These are phyloP conservation scores for Eretmochelys imbricata DNA, from an alignment of 2,113 vertebrate species.

Conservation along the genomic window DNA sequence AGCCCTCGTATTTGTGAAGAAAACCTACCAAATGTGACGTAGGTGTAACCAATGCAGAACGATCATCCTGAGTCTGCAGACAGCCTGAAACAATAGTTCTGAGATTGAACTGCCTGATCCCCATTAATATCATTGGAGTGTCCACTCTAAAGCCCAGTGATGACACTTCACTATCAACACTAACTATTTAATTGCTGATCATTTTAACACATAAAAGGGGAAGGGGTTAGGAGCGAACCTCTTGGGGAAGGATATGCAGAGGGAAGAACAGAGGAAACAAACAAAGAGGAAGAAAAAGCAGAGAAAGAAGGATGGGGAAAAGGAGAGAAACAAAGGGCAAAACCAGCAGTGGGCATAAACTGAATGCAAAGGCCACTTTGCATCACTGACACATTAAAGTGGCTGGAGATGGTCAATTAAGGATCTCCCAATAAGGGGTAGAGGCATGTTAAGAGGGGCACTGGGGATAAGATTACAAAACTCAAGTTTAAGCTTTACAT, in stretches of 20 bases:
- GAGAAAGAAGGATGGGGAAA: background rate
- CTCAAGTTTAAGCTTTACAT: background rate
- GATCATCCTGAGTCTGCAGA: background rate
- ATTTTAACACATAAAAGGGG: conserved; percentile 15
- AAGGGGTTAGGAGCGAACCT: background rate
- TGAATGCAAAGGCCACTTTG: accelerated
- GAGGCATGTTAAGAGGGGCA: background rate
- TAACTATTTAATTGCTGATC: background rate
- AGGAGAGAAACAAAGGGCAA: conserved; percentile 13
- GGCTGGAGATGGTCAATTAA: background rate
- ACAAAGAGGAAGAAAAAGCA: conserved; percentile 32
- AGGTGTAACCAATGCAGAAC: too few species aligned
- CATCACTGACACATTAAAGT: background rate
- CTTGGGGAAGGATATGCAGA: background rate
- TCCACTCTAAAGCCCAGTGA: background rate
- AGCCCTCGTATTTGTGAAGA: background rate
- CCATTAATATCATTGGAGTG: background rate
- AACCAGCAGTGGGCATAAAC: background rate
- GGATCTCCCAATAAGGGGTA: background rate
- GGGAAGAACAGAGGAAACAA: conserved; percentile 47
- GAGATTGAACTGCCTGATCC: background rate
- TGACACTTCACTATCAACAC: background rate
- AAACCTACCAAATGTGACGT: too few species aligned
- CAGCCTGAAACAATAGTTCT: background rate
- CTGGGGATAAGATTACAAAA: background rate